Percentiles rank a stretch among this genome's conserved stretches.
Evolutionary conservation across 2,888 invertebrate genomes (phyloP).

Genomic region (Xanthia togata): DNA sequence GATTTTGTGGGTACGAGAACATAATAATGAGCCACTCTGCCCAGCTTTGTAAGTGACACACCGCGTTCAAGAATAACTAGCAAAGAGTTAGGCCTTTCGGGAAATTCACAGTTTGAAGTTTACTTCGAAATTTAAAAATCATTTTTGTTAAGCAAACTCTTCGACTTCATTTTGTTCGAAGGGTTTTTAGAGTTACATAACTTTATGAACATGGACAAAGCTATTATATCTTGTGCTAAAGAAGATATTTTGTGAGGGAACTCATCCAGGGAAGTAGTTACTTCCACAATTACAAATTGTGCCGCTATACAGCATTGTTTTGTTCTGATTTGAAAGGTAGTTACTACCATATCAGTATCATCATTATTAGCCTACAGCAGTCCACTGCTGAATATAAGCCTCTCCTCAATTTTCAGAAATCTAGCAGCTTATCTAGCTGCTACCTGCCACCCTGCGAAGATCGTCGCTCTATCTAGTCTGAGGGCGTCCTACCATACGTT

Average conservation of each 20-base stretch:
- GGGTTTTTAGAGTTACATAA: not conserved
- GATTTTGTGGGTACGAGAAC: conserved; percentile 50
- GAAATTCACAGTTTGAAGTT: conserved; percentile 29
- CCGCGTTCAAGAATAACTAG: conserved; percentile 3
- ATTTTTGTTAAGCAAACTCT: conserved; percentile 14
- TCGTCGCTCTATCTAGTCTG: no score
- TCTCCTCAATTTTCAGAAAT: not conserved
- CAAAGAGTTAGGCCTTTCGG: conserved; percentile 19
- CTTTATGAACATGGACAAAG: not conserved
- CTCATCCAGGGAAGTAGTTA: no score
- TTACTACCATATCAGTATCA: not conserved
- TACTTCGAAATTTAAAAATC: not conserved
- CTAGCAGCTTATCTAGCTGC: not conserved
- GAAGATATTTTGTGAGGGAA: not conserved
- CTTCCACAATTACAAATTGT: not conserved
- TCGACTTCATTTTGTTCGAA: not conserved
- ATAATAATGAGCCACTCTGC: conserved; percentile 60
- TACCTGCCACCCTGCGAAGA: not conserved
- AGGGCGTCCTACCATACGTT: no score
- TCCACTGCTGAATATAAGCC: not conserved
- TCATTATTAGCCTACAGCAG: not conserved
- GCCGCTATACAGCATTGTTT: not conserved
- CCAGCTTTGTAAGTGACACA: conserved; percentile 38
- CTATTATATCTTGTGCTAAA: not conserved
- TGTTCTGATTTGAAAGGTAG: not conserved